These are phyloP conservation scores for Lutraria rhynchaena DNA, from an alignment of 1,140 invertebrate genomes.

Conservation along the genomic window DNA sequence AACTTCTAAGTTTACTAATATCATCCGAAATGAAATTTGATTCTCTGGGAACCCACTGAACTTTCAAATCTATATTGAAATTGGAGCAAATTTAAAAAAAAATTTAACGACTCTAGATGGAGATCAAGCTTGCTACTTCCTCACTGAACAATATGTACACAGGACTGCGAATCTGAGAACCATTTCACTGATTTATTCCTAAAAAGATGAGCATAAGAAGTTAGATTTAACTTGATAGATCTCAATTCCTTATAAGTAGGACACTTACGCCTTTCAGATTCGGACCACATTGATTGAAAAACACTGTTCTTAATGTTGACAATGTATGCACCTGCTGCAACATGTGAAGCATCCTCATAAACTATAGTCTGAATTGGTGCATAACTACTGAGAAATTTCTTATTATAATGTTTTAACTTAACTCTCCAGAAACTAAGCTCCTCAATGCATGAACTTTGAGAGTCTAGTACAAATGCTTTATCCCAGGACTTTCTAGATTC, in stretches of 20 bases:
- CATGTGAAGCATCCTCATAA: constrained; percentile 23
- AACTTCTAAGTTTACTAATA: not conserved
- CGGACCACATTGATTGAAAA: not conserved
- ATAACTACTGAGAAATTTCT: too few species aligned
- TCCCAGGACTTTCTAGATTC: too few species aligned
- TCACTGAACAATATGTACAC: too few species aligned
- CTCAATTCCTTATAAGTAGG: constrained; percentile 13
- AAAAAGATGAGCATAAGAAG: too few species aligned
- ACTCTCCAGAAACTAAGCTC: too few species aligned
- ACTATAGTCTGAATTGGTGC: too few species aligned
- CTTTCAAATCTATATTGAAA: not conserved
- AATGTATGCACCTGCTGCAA: not conserved
- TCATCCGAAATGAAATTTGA: not conserved
- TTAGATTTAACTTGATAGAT: too few species aligned
- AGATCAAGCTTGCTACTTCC: too few species aligned
- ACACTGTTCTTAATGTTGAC: not conserved
- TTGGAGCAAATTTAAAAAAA: not conserved
- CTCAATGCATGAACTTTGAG: not conserved
- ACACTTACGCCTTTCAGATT: not conserved
- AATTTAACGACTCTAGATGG: not conserved
- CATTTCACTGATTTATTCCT: too few species aligned
- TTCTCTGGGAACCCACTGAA: constrained; percentile 35
- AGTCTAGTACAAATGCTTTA: not conserved
- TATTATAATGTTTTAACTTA: too few species aligned
- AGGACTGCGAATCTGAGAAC: too few species aligned